Percentiles rank a stretch among this genome's conserved stretches.
phyloP scores from a whole-genome alignment of 2,113 vertebrate species.

The Cheirogaleus medius region DNA sequence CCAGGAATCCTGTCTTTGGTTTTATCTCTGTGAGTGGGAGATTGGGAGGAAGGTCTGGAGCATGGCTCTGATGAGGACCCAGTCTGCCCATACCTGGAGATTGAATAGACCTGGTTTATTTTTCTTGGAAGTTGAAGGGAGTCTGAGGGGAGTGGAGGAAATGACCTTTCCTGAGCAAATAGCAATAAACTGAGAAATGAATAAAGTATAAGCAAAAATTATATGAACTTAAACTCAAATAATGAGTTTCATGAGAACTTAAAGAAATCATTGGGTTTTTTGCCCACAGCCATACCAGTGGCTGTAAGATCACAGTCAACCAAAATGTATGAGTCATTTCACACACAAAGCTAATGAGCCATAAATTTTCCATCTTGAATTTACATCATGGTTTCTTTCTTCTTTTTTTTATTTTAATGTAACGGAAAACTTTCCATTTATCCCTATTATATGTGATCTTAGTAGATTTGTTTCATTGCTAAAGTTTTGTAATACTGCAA shows the following conservation, averaged over 20 bases:
- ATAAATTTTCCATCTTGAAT: not conserved
- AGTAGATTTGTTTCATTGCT: not conserved
- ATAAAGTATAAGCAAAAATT: conserved; percentile 46
- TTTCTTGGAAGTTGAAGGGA: conserved; percentile 31
- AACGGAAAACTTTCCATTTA: conserved; percentile 5
- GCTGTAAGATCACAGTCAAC: not conserved
- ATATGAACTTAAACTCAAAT: conserved; percentile 31
- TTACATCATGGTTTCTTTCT: not conserved
- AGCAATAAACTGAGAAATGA: conserved; percentile 47
- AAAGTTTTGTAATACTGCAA: not conserved
- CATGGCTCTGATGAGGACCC: not conserved
- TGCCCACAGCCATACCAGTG: not conserved
- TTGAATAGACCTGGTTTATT: not conserved
- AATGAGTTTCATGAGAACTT: not conserved
- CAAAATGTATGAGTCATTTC: conserved; percentile 32
- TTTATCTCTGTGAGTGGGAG: not conserved
- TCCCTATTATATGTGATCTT: not conserved
- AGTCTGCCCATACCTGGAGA: not conserved
- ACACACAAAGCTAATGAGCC: not conserved
- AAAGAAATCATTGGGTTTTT: not conserved
- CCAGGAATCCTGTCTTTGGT: not conserved
- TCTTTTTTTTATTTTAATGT: not conserved
- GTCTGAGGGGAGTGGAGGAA: not conserved
- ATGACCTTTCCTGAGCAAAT: conserved; percentile 56
- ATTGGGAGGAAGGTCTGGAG: not conserved